Evolutionary conservation across 2,113 vertebrate species (phyloP).

Genomic region (Labrus mixtus): DNA sequence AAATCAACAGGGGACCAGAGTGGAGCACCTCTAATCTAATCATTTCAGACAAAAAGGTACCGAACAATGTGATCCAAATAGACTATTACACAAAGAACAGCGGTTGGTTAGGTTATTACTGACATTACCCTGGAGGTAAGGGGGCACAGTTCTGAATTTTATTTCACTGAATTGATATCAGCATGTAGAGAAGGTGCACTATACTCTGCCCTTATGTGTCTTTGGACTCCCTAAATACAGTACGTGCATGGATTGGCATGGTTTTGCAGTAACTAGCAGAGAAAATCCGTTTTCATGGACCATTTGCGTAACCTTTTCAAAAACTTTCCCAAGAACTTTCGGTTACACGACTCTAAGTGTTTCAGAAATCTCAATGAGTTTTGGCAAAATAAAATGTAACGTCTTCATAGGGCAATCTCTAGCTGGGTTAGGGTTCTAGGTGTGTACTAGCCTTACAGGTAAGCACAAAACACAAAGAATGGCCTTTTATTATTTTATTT

Average conservation of each 20-base stretch:
- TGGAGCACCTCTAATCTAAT: constrained; percentile 57
- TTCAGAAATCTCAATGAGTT: no score
- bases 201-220: constrained; percentile 33
- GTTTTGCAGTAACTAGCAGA: no score
- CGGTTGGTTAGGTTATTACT: constrained; percentile 34
- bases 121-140: constrained; percentile 36
- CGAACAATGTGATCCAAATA: constrained; percentile 39
- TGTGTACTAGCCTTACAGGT: constrained; percentile 31
- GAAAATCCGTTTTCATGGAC: no score
- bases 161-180: constrained; percentile 3
- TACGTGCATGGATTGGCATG: no score
- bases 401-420: no score
- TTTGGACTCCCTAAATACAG: neutral
- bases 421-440: no score
- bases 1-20: constrained; percentile 39
- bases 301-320: no score
- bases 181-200: constrained; percentile 41
- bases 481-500: neutral
- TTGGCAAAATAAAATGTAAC: no score
- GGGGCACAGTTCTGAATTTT: constrained; percentile 16
- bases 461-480: neutral
- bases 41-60: constrained; percentile 23
- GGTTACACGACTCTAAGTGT: no score
- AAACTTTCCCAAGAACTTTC: no score
- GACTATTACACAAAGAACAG: constrained; percentile 44